Conservation (phyloP, 1,140 invertebrate genomes). For the Dinoponera quadriceps region DNA sequence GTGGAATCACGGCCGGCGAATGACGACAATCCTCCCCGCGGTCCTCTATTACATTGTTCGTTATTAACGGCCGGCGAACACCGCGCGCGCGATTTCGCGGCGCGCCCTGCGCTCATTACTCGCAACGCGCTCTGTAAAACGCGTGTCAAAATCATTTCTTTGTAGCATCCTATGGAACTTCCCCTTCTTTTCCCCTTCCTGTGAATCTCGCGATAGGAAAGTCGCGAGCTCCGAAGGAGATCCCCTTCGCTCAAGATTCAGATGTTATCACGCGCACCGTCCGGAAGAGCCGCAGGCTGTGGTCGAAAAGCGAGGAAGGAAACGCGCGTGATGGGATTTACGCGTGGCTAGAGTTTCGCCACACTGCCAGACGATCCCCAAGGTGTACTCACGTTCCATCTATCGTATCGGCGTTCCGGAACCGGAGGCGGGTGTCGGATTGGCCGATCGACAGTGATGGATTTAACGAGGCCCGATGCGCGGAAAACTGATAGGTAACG, state of each 20-base stretch:
- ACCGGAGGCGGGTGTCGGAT: conserved; percentile 7
- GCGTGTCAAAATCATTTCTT: not conserved
- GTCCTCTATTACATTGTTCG: conserved; percentile 44
- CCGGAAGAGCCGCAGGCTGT: conserved; percentile 1
- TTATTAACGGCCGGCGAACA: conserved; percentile 47
- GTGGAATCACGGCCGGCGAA: conserved; percentile 49
- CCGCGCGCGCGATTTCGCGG: conserved; percentile 22
- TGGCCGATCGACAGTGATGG: not conserved
- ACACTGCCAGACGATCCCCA: not conserved
- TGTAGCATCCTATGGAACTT: too few relatives aligned
- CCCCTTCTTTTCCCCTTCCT: too few relatives aligned
- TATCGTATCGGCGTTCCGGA: conserved; percentile 22
- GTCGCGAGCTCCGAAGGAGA: conserved; percentile 1
- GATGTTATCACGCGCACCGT: conserved; percentile 19
- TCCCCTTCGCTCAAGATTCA: conserved; percentile 4
- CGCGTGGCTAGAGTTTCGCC: conserved; percentile 31
- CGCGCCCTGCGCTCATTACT: conserved; percentile 14
- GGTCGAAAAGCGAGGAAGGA: conserved; percentile 36
- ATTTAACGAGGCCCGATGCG: not conserved
- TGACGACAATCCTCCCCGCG: conserved; percentile 36
- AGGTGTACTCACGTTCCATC: conserved; percentile 8
- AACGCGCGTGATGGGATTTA: conserved; percentile 29
- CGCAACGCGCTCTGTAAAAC: conserved; percentile 12
- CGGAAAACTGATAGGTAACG: too few relatives aligned
- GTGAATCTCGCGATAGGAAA: not conserved